These are phyloP conservation scores for Apantesis nais DNA, from an alignment of 2,888 invertebrate genomes.

Conservation along the genomic window DNA sequence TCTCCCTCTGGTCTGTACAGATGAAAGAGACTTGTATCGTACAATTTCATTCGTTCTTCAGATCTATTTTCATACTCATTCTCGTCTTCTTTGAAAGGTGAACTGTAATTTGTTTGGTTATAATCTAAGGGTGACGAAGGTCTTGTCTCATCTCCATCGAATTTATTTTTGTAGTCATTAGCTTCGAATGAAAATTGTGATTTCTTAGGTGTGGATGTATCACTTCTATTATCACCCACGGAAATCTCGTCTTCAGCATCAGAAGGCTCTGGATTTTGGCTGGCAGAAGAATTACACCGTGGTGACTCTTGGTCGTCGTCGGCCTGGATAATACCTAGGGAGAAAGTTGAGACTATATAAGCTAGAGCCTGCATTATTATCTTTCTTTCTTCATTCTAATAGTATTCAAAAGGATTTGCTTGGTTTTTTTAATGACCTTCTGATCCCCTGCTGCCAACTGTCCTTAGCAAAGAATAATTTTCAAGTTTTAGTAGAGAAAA, in stretches of 20 bases:
- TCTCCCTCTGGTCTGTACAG: conserved; percentile 72
- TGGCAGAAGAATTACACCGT: conserved; percentile 58
- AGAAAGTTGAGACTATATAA: conserved; percentile 29
- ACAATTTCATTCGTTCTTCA: conserved; percentile 71
- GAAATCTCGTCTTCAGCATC: conserved; percentile 78
- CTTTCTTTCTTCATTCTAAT: neutral
- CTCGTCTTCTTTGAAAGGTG: conserved; percentile 76
- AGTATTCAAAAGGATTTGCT: no score
- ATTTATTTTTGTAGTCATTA: conserved; percentile 55
- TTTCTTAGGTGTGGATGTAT: conserved; percentile 69
- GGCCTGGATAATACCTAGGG: conserved; percentile 57
- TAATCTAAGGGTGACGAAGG: conserved; percentile 67
- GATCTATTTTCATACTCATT: conserved; percentile 65
- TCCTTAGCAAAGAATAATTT: no score
- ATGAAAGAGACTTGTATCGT: conserved; percentile 75
- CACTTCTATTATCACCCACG: conserved; percentile 78
- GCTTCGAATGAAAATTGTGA: conserved; percentile 49
- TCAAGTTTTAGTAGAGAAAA: no score
- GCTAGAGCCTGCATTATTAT: neutral
- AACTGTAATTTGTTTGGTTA: conserved; percentile 67
- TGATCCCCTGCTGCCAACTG: no score
- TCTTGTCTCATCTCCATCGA: conserved; percentile 59
- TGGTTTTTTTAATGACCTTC: no score
- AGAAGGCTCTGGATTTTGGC: conserved; percentile 66
- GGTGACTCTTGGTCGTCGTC: conserved; percentile 60